These are phyloP conservation scores for Poecile atricapillus DNA, from an alignment of 2,113 vertebrate species.

Conservation along the genomic window DNA sequence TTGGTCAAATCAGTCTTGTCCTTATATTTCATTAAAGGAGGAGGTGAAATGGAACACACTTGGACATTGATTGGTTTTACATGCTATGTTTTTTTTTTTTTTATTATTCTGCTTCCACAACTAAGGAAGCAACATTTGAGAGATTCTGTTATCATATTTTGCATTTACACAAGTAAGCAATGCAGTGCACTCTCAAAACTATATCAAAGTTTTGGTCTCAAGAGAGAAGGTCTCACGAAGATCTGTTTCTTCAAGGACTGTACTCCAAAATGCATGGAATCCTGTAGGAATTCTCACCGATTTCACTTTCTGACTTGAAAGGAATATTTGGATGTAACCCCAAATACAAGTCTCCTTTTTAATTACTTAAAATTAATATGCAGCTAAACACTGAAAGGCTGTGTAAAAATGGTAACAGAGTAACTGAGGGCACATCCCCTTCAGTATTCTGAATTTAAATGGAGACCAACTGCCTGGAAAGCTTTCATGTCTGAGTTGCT, in stretches of 20 bases:
- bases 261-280: neutral
- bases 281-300: neutral
- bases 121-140: neutral
- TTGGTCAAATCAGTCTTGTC: neutral
- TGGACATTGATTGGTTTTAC: neutral
- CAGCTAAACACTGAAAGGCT: neutral
- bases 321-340: neutral
- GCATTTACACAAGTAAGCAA: neutral
- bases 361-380: neutral
- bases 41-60: neutral
- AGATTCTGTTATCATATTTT: neutral
- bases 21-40: neutral
- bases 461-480: constrained; percentile 6
- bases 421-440: neutral
- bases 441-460: constrained; percentile 14
- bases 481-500: constrained; percentile 8
- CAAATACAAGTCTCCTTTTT: neutral
- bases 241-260: neutral
- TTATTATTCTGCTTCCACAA: neutral
- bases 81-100: neutral
- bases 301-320: neutral
- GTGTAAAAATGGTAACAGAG: neutral
- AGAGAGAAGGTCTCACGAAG: neutral
- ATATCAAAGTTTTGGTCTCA: neutral
- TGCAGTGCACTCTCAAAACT: neutral